These are phyloP conservation scores for Chitala chitala DNA, from an alignment of 2,113 vertebrate genomes.

Conservation along the genomic window DNA sequence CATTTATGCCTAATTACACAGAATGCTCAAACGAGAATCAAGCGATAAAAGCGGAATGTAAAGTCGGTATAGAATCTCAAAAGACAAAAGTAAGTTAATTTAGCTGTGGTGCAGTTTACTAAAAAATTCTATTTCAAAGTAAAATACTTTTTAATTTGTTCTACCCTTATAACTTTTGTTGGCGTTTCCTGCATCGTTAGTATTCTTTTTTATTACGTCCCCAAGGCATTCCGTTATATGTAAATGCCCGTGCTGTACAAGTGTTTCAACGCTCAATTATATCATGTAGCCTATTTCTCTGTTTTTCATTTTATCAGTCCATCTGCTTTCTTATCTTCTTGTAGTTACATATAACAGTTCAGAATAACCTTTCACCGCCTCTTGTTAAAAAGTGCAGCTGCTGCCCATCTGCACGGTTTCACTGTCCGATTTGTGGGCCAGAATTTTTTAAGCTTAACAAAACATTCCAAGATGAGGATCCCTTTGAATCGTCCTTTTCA, in stretches of 20 bases:
- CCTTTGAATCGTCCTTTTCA: slow-evolving; percentile 3
- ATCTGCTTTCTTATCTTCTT: not conserved
- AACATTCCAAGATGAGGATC: not conserved
- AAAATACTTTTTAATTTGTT: not conserved
- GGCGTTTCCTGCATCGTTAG: not conserved
- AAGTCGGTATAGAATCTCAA: not conserved
- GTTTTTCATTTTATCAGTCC: not conserved
- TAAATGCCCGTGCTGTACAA: no score
- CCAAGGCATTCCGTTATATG: not conserved
- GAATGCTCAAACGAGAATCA: not conserved
- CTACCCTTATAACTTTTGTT: not conserved
- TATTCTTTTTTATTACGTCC: not conserved
- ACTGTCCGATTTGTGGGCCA: slow-evolving; percentile 11
- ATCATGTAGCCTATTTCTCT: no score
- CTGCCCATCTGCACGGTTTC: slow-evolving; percentile 7
- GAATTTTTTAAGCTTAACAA: slow-evolving; percentile 3
- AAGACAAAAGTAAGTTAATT: not conserved
- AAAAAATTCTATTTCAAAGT: not conserved
- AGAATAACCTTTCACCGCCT: not conserved
- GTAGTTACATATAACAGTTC: slow-evolving; percentile 1
- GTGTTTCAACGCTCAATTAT: no score
- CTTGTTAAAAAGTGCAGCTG: slow-evolving; percentile 2
- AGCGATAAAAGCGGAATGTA: not conserved
- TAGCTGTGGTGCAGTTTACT: not conserved
- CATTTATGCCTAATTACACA: no score